phyloP scores from a whole-genome alignment of 2,113 vertebrate species.

The Myiozetetes cayanensis region DNA sequence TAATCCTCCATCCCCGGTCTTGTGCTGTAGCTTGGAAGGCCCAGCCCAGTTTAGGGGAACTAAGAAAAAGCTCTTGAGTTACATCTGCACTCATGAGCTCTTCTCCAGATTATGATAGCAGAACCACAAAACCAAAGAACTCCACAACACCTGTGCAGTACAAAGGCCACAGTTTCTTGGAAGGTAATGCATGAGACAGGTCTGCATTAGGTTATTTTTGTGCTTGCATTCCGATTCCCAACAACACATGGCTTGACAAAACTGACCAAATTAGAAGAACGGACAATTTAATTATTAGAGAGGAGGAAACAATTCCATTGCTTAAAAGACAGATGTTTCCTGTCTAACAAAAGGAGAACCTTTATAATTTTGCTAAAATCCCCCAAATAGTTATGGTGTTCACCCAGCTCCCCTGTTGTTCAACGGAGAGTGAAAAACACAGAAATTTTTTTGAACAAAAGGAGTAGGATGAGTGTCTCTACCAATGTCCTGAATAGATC shows the following conservation, averaged over 20 bases:
- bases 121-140: neutral
- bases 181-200: neutral
- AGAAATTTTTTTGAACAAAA: neutral
- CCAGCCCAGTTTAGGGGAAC: neutral
- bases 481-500: neutral
- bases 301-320: neutral
- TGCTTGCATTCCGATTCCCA: neutral
- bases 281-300: neutral
- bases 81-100: neutral
- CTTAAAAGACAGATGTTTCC: neutral
- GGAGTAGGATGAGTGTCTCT: neutral
- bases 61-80: slow-evolving; percentile 1
- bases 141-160: neutral
- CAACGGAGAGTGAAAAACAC: neutral
- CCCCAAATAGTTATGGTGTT: neutral
- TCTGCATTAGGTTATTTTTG: neutral
- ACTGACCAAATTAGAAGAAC: neutral
- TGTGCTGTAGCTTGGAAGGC: neutral
- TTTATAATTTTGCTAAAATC: neutral
- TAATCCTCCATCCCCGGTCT: neutral
- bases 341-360: neutral
- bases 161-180: neutral
- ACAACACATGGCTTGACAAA: neutral
- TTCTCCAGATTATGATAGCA: neutral
- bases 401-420: neutral